Percentiles rank a stretch among this genome's conserved stretches.
Conservation (phyloP, 2,797 vertebrate genomes). For the Enteromius argenteus region DNA sequence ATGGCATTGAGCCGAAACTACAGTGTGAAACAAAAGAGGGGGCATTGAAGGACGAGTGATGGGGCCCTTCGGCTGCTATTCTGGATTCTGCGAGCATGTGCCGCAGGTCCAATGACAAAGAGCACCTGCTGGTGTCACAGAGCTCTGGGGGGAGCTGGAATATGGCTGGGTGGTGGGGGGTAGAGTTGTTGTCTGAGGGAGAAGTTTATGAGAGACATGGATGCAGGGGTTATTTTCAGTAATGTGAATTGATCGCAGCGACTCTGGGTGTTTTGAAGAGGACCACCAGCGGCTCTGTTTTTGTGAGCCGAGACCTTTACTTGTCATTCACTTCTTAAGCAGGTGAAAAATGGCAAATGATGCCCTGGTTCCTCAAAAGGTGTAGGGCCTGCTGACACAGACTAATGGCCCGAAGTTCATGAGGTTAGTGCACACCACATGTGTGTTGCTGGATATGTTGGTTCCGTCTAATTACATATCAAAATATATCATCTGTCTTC, state of each 20-base stretch:
- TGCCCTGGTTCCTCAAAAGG: slow-evolving; percentile 38
- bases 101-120: slow-evolving; percentile 54
- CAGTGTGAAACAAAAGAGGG: slow-evolving; percentile 31
- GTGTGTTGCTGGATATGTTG: slow-evolving; percentile 18
- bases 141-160: slow-evolving; percentile 53
- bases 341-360: slow-evolving; percentile 46
- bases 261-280: slow-evolving; percentile 59
- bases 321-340: slow-evolving; percentile 58
- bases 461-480: slow-evolving; percentile 2
- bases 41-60: slow-evolving; percentile 41
- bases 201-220: slow-evolving; percentile 45
- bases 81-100: slow-evolving; percentile 55
- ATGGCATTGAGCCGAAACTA: slow-evolving; percentile 52
- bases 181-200: slow-evolving; percentile 38
- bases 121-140: slow-evolving; percentile 72
- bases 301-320: slow-evolving; percentile 58
- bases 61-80: slow-evolving; percentile 59
- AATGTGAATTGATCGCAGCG: slow-evolving; percentile 68
- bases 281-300: slow-evolving; percentile 64
- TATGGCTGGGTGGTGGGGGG: slow-evolving; percentile 56
- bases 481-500: slow-evolving; percentile 20
- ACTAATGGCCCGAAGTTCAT: slow-evolving; percentile 50
- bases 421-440: slow-evolving; percentile 47
- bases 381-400: slow-evolving; percentile 43
- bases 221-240: slow-evolving; percentile 64